phyloP scores from a whole-genome alignment of 1,140 invertebrate species.

The Caerostris darwini region DNA sequence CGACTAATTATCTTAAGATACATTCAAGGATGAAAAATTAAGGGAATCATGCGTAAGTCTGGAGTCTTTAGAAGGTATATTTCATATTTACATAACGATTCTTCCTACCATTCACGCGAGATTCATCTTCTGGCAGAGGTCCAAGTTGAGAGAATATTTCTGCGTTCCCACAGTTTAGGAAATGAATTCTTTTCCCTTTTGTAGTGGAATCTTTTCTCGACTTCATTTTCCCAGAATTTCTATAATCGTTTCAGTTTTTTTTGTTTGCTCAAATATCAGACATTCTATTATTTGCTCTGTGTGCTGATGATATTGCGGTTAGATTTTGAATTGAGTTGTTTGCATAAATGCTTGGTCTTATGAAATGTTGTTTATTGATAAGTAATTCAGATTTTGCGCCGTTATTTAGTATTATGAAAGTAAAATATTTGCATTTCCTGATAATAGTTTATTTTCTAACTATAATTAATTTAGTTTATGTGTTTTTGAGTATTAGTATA shows the following conservation, averaged over 20 bases:
- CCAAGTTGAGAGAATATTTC: not conserved
- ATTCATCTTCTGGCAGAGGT: not conserved
- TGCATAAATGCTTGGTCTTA: not conserved
- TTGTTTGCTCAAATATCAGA: not conserved
- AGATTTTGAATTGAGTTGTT: not conserved
- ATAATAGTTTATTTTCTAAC: no score
- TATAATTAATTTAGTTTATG: no score
- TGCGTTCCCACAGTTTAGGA: not conserved
- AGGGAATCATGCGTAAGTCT: not conserved
- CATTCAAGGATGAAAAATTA: slow-evolving; percentile 16
- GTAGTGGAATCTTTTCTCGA: not conserved
- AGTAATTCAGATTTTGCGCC: no score
- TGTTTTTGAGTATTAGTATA: no score
- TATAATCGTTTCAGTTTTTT: not conserved
- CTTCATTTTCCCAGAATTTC: not conserved
- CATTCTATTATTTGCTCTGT: not conserved
- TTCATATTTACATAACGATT: slow-evolving; percentile 45
- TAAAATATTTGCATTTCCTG: no score
- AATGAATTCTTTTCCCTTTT: not conserved
- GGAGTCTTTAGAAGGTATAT: slow-evolving; percentile 13
- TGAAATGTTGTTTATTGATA: no score
- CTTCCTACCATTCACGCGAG: slow-evolving; percentile 1
- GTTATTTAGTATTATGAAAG: no score
- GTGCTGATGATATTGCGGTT: not conserved
- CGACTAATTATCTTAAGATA: slow-evolving; percentile 37